Percentiles rank a stretch among this genome's conserved stretches.
Conservation (phyloP, 2,797 vertebrate species). For the Poeciliopsis presidionis region DNA sequence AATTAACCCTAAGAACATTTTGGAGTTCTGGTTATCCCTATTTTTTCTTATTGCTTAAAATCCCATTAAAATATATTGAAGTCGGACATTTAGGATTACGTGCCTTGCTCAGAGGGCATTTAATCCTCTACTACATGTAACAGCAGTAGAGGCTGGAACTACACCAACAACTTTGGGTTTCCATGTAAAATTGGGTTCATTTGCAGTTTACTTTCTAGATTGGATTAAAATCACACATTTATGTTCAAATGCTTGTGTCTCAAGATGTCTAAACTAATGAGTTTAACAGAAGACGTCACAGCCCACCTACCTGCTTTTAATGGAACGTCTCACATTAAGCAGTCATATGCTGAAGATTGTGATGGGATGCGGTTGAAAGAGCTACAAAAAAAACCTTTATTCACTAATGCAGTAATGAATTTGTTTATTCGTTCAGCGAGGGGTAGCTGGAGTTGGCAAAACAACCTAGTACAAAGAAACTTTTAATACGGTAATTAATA, state of each 20-base stretch:
- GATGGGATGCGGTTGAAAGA: neutral
- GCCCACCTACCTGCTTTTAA: conserved; percentile 5
- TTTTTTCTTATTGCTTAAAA: neutral
- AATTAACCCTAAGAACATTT: neutral
- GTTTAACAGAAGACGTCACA: neutral
- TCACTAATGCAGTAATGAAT: conserved; percentile 7
- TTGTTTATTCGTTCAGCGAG: neutral
- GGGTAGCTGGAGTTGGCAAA: neutral
- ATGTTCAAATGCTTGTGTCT: neutral
- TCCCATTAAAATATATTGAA: neutral
- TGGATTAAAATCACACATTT: neutral
- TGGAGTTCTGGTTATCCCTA: neutral
- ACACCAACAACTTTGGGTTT: neutral
- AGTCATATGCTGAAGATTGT: neutral
- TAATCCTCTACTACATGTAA: neutral
- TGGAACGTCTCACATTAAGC: neutral
- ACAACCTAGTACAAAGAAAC: neutral
- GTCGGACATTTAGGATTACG: neutral
- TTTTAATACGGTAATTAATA: neutral
- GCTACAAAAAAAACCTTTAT: neutral
- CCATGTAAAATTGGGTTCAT: neutral
- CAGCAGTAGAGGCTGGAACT: neutral
- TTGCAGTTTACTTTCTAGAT: neutral
- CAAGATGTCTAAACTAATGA: neutral
- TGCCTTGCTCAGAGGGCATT: neutral